Evolutionary conservation across 2,113 vertebrate genomes (phyloP).

Genomic region (Cololabis saira): DNA sequence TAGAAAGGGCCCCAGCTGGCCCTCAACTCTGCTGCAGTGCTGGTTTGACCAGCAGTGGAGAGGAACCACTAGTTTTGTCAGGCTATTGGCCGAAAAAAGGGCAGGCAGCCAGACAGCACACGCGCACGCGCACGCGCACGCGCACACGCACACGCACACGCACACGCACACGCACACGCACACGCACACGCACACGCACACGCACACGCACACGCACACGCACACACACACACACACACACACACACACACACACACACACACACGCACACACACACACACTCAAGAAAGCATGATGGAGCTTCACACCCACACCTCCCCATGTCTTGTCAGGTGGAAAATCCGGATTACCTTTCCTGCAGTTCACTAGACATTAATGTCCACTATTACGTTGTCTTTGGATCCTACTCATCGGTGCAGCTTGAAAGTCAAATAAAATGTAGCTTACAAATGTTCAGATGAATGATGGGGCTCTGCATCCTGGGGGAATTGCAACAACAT

Average conservation of each 20-base stretch:
- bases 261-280: conserved; percentile 8
- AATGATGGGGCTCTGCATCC: conserved; percentile 25
- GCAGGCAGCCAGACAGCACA: conserved; percentile 56
- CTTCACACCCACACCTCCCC: conserved; percentile 34
- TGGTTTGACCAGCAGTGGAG: conserved; percentile 61
- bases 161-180: background rate
- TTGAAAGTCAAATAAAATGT: conserved; percentile 59
- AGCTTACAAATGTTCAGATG: conserved; percentile 36
- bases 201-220: conserved; percentile 7
- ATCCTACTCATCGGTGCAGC: conserved; percentile 37
- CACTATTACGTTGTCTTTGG: conserved; percentile 67
- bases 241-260: conserved; percentile 8
- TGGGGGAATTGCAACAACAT: conserved; percentile 7
- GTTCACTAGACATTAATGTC: conserved; percentile 70
- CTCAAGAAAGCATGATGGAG: conserved; percentile 38
- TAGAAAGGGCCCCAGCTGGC: conserved; percentile 73
- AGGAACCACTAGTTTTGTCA: conserved; percentile 71
- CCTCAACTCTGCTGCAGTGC: conserved; percentile 60
- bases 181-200: conserved; percentile 33
- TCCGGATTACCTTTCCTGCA: conserved; percentile 71
- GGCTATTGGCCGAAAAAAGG: conserved; percentile 68
- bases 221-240: conserved; percentile 32
- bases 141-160: conserved; percentile 4
- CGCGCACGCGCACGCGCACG: conserved; percentile 25
- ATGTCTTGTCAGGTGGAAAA: conserved; percentile 76